Conservation (phyloP, 2,113 vertebrate species). For the Tachysurus vachellii region DNA sequence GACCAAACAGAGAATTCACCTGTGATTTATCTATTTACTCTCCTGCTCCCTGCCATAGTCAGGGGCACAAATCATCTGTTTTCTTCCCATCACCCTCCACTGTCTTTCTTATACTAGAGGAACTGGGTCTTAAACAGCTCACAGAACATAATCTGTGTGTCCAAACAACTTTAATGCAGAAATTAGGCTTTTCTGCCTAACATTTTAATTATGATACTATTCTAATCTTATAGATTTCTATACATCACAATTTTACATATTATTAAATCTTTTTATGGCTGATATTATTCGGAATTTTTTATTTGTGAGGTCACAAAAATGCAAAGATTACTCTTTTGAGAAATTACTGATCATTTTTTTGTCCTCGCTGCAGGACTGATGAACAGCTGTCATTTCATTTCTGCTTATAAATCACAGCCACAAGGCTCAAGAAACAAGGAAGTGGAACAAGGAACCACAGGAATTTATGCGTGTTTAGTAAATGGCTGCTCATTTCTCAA, state of each 20-base stretch:
- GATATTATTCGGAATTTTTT: background rate
- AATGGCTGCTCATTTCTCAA: background rate
- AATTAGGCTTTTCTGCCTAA: background rate
- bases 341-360: background rate
- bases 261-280: background rate
- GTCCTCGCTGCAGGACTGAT: background rate
- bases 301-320: background rate
- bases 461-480: conserved; percentile 2
- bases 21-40: conserved; percentile 68
- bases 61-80: conserved; percentile 47
- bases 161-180: background rate
- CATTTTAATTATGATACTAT: background rate
- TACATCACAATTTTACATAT: background rate
- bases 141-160: background rate
- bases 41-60: conserved; percentile 47
- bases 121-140: background rate
- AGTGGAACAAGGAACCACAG: background rate
- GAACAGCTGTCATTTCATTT: conserved; percentile 12
- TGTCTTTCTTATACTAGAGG: conserved; percentile 1
- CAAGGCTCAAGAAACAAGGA: background rate
- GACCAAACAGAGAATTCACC: conserved; percentile 61
- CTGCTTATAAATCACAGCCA: background rate
- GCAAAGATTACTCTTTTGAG: background rate
- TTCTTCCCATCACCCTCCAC: conserved; percentile 27
- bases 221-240: background rate